Evolutionary conservation across 2,888 invertebrate genomes (phyloP), one percentile per base, ranked within the genome.

Genomic region (Julus scandinavius): DNA sequence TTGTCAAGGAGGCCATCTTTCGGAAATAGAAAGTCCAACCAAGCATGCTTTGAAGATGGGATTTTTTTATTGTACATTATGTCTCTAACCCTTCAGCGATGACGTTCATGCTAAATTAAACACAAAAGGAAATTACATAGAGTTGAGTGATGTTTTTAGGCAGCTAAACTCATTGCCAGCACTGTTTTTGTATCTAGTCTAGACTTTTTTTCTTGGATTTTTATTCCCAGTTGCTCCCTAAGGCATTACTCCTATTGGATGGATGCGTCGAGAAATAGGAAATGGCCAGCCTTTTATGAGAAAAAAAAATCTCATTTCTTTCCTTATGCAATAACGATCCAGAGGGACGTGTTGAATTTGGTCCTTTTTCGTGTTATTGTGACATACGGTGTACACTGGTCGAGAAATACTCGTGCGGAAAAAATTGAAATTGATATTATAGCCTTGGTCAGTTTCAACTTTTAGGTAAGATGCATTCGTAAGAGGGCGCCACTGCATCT

Each of bases 81-180:
- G 80, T 13, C 38, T 80, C 80, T 38, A 80, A 80, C 80, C 80
- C 80, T 80, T 80, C 80, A 80, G 80, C 38, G 80, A 80, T 80
- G 80, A 80, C 80, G 80, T 80, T 80, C 80, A 80, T 80, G 80
- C 80, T 80, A 80, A 80, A 80, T 80, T 80, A 80, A 80, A 80
- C 80, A 80, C 80, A 80, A 80, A 80, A 80, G 38, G 80, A 80
- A 80, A 80, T 80, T 80, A 80, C 80, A 80, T 80, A 29, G 80
- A 80, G 80, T 80, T 80, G 80, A 80, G 80, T 80, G 80, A 80
- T 80, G 80, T 80, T 80, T 80, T 80, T 80, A 80, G 80, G 38
- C 80, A 80, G 80, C 80, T 80, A 80, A 80, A 80, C 38, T 20
- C 80, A 80, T 80, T 80, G 80, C 80, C 80, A 80, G 80, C 80